Base-by-base conservation (phyloP, 2,888 invertebrate genomes). In the Belgica antarctica region DNA sequence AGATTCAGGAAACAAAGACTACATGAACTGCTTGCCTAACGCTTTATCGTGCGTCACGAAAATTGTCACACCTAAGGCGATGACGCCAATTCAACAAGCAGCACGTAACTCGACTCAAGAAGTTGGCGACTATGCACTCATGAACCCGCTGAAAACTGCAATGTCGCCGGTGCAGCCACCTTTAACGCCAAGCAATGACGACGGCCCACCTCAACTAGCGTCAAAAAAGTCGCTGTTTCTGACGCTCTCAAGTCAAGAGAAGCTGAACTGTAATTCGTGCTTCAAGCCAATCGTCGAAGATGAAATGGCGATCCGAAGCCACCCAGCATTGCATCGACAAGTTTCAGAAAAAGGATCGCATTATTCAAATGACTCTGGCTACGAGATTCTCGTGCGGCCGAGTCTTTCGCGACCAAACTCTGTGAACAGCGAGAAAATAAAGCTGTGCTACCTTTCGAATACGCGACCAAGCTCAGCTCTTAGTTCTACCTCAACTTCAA, bases 51-150 rank as follows among this genome's bases (percentile, higher is more conserved):
- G 17, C 12, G 24, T 36, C 24, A 27, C 41, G 19, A 62, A n/a
- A 41, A 69, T 70, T 70, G 46, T 70, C 12, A 62, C 47, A 8
- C 62, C 62, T 10, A 62, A 12, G 41, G n/a, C n/a, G n/a, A n/a
- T n/a, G n/a, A 31, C 34, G n/a, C 52, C 62, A 46, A 70, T 70
- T 31, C 19, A 31, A 27, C 25, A 15, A n/a, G 27, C 24, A 19
- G 25, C 15, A 2, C 1, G 27, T 22, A 59, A 12, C 12, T 25
- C 25, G n/a, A 27, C 1, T 1, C 17, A 59, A 19, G 62, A 62
- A 17, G n/a, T 25, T 12, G 81, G 81, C 69, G 83, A 83, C 74
- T 84, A 85, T 76, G 83, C 84, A 71, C 76, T 82, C 71, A 81
- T 85, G 77, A 79, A 79, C 72, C 78, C 78, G 1, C 27, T 74